Conservation (phyloP, 2,888 invertebrate species). For the Caenorhabditis macrosperma region DNA sequence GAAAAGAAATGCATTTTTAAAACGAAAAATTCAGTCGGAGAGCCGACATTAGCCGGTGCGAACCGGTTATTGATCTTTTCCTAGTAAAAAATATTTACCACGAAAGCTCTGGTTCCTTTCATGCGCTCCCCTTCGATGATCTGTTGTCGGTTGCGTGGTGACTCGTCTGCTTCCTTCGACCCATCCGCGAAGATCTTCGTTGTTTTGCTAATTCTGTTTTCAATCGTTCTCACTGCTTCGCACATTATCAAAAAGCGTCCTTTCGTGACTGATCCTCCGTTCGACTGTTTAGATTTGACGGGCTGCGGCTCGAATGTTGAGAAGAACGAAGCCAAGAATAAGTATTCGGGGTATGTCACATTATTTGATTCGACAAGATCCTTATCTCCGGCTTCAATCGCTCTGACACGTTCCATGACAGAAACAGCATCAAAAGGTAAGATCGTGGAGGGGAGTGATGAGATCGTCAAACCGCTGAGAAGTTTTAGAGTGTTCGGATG, state of each 20-base stretch:
- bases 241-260: conserved; percentile 3
- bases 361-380: not conserved
- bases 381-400: not conserved
- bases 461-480: not conserved
- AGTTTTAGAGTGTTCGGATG: not conserved
- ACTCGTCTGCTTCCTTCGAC: not conserved
- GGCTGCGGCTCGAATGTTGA: conserved; percentile 48
- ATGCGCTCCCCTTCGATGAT: conserved; percentile 21
- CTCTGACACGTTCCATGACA: not conserved
- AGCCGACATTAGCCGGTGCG: no score
- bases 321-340: conserved; percentile 64
- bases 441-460: conserved; percentile 18
- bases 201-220: not conserved
- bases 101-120: not conserved
- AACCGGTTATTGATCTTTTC: no score
- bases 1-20: no score
- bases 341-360: conserved; percentile 47
- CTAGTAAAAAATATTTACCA: no score
- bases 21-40: no score
- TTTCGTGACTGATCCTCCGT: not conserved
- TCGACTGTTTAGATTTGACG: not conserved
- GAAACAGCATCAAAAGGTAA: conserved; percentile 4
- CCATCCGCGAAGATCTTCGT: no score
- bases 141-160: conserved; percentile 18
- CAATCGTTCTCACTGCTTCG: not conserved